Evolutionary conservation across 2,888 invertebrate genomes (phyloP).

Genomic region (Luffia ferchaultella): DNA sequence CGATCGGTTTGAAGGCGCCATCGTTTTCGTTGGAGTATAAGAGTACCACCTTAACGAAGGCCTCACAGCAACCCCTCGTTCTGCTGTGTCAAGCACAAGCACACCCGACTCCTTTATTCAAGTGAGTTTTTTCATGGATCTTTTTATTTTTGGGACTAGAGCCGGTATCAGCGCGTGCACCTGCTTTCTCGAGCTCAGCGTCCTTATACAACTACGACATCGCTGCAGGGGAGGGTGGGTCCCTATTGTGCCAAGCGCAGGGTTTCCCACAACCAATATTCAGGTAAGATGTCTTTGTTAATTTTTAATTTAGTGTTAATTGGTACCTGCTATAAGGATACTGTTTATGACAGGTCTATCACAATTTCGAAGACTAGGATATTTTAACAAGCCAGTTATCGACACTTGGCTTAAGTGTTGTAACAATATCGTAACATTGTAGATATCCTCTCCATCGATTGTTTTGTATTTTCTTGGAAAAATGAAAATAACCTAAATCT

Average conservation of each 20-base stretch:
- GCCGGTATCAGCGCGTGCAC: constrained; percentile 70
- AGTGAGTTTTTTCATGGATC: constrained; percentile 54
- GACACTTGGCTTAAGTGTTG: too few relatives aligned
- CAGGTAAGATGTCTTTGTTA: constrained; percentile 63
- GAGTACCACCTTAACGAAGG: constrained; percentile 66
- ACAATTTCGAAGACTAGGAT: too few relatives aligned
- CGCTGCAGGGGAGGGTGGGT: constrained; percentile 63
- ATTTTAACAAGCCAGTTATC: too few relatives aligned
- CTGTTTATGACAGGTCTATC: too few relatives aligned
- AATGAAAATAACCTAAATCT: too few relatives aligned
- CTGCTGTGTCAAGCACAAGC: constrained; percentile 76
- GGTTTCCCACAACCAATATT: constrained; percentile 74
- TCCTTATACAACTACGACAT: constrained; percentile 70
- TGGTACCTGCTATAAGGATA: too few relatives aligned
- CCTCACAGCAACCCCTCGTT: constrained; percentile 58
- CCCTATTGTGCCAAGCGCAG: constrained; percentile 75
- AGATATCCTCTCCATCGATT: too few relatives aligned
- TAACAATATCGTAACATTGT: too few relatives aligned
- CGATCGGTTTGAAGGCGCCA: constrained; percentile 68
- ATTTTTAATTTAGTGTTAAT: too few relatives aligned
- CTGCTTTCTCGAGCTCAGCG: constrained; percentile 69
- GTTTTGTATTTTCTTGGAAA: too few relatives aligned
- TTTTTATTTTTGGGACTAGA: constrained; percentile 43
- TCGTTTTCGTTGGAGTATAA: constrained; percentile 64
- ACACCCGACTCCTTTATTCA: constrained; percentile 72